Evolutionary conservation across 92 coral and sea anemone genomes (phyloP).

Genomic region (Epizoanthus rinbou): DNA sequence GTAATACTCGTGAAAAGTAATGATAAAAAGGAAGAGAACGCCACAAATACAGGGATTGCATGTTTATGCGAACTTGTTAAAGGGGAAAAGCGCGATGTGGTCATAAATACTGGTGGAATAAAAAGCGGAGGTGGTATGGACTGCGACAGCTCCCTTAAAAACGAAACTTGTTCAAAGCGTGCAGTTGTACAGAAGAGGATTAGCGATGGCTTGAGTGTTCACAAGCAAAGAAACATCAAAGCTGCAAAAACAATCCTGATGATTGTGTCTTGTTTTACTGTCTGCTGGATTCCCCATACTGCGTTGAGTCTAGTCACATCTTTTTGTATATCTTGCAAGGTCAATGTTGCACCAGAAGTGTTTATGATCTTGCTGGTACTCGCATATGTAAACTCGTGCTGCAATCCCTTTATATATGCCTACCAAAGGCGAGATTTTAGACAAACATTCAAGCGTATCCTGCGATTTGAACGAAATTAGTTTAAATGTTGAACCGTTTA

Average conservation of each 20-base stretch:
- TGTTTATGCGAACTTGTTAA: neutral
- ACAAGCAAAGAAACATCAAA: neutral
- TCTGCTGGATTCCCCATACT: conserved; percentile 37
- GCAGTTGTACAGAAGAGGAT: neutral
- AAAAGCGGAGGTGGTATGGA: no score
- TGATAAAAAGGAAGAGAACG: neutral
- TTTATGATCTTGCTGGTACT: neutral
- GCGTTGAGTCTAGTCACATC: conserved; percentile 22
- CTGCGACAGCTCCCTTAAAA: no score
- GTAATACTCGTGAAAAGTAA: neutral
- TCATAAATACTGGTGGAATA: neutral
- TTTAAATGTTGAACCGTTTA: no score
- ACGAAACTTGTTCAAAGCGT: no score
- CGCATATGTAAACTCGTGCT: conserved; percentile 32
- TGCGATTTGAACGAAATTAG: conserved; percentile 14
- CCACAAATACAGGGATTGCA: neutral
- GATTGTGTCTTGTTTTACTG: conserved; percentile 34
- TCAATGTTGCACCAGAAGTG: neutral
- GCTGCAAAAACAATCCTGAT: conserved; percentile 29
- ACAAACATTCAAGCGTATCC: conserved; percentile 34
- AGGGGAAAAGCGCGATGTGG: neutral
- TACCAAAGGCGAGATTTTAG: conserved; percentile 38
- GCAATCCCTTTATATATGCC: conserved; percentile 36
- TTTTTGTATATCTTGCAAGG: neutral
- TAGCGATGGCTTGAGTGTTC: conserved; percentile 10